Base-by-base conservation (phyloP, 1,140 invertebrate species). In the Cydia splendana region DNA sequence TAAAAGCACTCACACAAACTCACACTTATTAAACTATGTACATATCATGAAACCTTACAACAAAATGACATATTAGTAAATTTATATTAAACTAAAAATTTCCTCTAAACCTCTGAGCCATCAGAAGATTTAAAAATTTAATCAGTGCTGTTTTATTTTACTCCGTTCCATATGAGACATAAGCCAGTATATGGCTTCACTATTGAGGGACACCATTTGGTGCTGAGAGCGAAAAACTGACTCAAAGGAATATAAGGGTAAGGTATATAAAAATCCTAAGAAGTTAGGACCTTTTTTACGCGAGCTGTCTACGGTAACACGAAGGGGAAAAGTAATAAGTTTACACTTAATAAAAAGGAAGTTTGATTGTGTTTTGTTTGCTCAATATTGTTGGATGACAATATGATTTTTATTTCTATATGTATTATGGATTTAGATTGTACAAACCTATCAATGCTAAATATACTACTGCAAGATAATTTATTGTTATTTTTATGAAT, bases 151-250 rank as follows among this genome's bases (percentile, higher is more conserved):
- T 38, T 67, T 45, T 71, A 71, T 42, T 71, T 38, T 24, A 18
- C 65, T 71, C n/a, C 67, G 20, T 18, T 42, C 18, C 67, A 71
- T 38, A 67, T 38, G 28, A 62, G 65, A 38, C 65, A 34, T 71
- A 71, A 71, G 28, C 67, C 67, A 24, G 28, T 69, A 18, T 42
- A 18, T 38, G 67, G 67, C 67, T 71, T 38, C 67, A 18, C 67
- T 67, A 34, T 67, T 71, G 67, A 71, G 67, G 34, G 67, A 71
- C 67, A 38, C 34, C 67, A 71, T 71, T 71, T 71, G 67, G 34
- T 18, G 67, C n/a, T 38, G 67, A 67, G 65, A 71, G 34, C 67
- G n/a, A 42, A 38, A 38, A 38, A 71, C 9, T 71, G 12, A 4
- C 20, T 62, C 20, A 20, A 20, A 24, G 10, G 57, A 62, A 62